Conservation (phyloP, 2,113 vertebrate genomes). For the Ascaphus truei region DNA sequence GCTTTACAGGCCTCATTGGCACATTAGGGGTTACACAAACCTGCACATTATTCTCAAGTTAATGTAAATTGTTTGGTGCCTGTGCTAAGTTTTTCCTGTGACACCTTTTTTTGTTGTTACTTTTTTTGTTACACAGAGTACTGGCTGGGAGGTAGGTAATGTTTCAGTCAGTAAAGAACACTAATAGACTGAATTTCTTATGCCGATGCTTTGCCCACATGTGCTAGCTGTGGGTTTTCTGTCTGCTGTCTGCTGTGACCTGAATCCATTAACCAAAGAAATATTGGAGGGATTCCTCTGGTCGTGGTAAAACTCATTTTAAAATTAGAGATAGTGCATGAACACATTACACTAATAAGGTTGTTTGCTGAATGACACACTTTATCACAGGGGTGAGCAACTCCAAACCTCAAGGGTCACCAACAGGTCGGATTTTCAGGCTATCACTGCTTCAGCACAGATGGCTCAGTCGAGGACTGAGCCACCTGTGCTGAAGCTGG, state of each 20-base stretch:
- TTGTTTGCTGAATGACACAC: slow-evolving; percentile 86
- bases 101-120: slow-evolving; percentile 44
- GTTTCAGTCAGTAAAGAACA: slow-evolving; percentile 75
- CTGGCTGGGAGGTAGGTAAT: slow-evolving; percentile 99
- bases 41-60: too few relatives aligned
- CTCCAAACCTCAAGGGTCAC: too few relatives aligned
- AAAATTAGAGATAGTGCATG: slow-evolving; percentile 87
- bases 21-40: too few relatives aligned
- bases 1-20: too few relatives aligned
- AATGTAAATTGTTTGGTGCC: too few relatives aligned
- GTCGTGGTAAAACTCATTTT: slow-evolving; percentile 52
- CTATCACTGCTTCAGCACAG: too few relatives aligned
- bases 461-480: too few relatives aligned
- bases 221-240: slow-evolving; percentile 83
- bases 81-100: not conserved
- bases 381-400: too few relatives aligned
- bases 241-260: slow-evolving; percentile 83
- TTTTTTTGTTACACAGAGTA: slow-evolving; percentile 97
- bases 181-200: slow-evolving; percentile 70
- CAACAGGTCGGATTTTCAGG: too few relatives aligned
- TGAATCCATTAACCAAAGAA: slow-evolving; percentile 90
- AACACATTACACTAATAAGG: slow-evolving; percentile 83
- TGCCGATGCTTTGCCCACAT: slow-evolving; percentile 87
- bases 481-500: too few relatives aligned
- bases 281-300: slow-evolving; percentile 57